Evolutionary conservation across 2,113 vertebrate genomes (phyloP).

Genomic region (Hemicordylus capensis): DNA sequence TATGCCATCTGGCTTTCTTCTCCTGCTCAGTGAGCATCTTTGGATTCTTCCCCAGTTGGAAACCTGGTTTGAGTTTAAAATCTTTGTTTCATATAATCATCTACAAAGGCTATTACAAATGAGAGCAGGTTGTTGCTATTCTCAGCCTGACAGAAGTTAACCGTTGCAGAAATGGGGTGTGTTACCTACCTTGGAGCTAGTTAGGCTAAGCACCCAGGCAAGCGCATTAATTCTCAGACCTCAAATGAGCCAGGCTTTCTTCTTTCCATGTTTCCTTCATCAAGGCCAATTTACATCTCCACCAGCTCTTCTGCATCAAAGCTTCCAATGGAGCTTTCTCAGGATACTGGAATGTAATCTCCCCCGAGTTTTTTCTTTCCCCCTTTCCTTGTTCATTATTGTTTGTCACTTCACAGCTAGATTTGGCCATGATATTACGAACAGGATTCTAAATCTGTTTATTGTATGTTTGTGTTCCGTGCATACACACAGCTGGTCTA

Average conservation of each 20-base stretch:
- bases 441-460: conserved; percentile 35
- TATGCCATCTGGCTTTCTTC: conserved; percentile 72
- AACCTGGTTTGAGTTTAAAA: conserved; percentile 69
- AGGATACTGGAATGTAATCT: conserved; percentile 19
- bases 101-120: conserved; percentile 9
- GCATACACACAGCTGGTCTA: conserved; percentile 24
- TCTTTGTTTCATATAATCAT: conserved; percentile 48
- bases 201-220: conserved; percentile 1
- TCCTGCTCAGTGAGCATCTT: conserved; percentile 64
- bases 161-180: neutral
- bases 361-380: conserved; percentile 16
- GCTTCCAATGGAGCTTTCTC: conserved; percentile 46
- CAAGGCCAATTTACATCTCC: neutral
- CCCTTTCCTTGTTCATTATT: conserved; percentile 33
- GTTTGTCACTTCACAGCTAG: conserved; percentile 28
- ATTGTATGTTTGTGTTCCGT: neutral
- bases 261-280: neutral
- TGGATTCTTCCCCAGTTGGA: conserved; percentile 58
- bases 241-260: conserved; percentile 43
- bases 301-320: conserved; percentile 20
- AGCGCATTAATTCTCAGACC: neutral
- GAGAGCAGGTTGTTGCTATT: conserved; percentile 53
- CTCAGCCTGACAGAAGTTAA: neutral
- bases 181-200: conserved; percentile 8
- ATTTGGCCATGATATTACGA: conserved; percentile 4